These are phyloP conservation scores for Habrosyne pyritoides DNA, from an alignment of 2,888 invertebrate genomes.

Conservation along the genomic window DNA sequence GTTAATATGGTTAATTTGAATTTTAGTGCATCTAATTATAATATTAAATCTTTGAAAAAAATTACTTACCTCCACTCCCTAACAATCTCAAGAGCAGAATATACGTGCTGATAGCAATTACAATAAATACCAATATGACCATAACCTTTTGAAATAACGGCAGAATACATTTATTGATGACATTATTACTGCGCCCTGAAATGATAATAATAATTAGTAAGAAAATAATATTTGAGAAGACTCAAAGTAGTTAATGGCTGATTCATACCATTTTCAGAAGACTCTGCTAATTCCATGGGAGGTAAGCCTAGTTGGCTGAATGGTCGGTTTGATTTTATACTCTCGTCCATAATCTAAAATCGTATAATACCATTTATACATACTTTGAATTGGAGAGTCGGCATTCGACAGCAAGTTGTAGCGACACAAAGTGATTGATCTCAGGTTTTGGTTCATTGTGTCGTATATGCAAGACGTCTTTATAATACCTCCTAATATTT, in stretches of 20 bases:
- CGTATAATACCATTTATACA: too few species aligned
- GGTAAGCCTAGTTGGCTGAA: slow-evolving; percentile 62
- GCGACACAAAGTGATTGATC: too few species aligned
- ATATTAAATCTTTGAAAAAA: too few species aligned
- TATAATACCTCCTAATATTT: too few species aligned
- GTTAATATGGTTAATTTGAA: too few species aligned
- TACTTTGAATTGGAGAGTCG: too few species aligned
- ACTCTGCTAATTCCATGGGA: slow-evolving; percentile 75
- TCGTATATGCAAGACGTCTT: too few species aligned
- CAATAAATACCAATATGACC: slow-evolving; percentile 43
- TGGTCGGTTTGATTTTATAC: slow-evolving; percentile 40
- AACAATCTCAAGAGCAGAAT: slow-evolving; percentile 49
- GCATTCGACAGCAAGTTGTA: too few species aligned
- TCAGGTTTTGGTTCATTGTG: too few species aligned
- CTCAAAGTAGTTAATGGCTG: slow-evolving; percentile 3
- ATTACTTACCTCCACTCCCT: slow-evolving; percentile 56
- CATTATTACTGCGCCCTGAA: slow-evolving; percentile 48
- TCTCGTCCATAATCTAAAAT: slow-evolving; percentile 53
- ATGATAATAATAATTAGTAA: slow-evolving; percentile 20
- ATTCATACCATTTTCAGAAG: slow-evolving; percentile 50
- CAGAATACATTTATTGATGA: slow-evolving; percentile 46
- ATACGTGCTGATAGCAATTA: slow-evolving; percentile 49
- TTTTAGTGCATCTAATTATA: background rate
- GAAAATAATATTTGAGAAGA: slow-evolving; percentile 6
- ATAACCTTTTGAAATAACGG: slow-evolving; percentile 51